phyloP scores from a whole-genome alignment of 1,140 invertebrate species.

The Colletes gigas region DNA sequence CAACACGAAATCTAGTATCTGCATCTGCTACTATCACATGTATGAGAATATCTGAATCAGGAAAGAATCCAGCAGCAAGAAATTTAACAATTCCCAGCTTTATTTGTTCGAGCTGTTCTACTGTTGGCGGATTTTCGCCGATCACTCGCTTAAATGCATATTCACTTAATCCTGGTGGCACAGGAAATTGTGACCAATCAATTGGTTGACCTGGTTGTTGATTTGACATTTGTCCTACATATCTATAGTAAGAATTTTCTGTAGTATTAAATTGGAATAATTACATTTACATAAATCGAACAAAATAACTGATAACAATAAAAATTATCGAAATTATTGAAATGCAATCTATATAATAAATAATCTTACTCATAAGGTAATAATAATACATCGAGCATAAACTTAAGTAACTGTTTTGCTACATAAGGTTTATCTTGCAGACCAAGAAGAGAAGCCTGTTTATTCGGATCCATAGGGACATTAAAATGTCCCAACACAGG shows the following conservation, averaged over 20 bases:
- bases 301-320: too few species aligned
- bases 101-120: constrained; percentile 91
- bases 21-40: constrained; percentile 92
- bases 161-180: constrained; percentile 91
- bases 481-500: constrained; percentile 88
- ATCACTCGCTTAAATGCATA: constrained; percentile 90
- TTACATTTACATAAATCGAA: background rate
- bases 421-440: constrained; percentile 83
- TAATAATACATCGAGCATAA: constrained; percentile 91
- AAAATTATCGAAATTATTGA: too few species aligned
- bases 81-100: constrained; percentile 93
- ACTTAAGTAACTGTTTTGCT: constrained; percentile 86
- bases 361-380: constrained; percentile 90
- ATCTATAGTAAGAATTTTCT: constrained; percentile 46
- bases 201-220: constrained; percentile 70
- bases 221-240: constrained; percentile 70
- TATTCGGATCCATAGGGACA: constrained; percentile 84
- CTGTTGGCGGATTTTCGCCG: constrained; percentile 87
- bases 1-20: constrained; percentile 92
- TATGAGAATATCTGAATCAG: constrained; percentile 87
- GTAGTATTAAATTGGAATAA: constrained; percentile 13
- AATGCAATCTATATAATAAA: constrained; percentile 27
- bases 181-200: constrained; percentile 82
- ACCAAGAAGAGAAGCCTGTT: constrained; percentile 84
- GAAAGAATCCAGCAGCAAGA: constrained; percentile 88